Conservation (phyloP, 2,113 vertebrate genomes). For the Jaculus jaculus region DNA sequence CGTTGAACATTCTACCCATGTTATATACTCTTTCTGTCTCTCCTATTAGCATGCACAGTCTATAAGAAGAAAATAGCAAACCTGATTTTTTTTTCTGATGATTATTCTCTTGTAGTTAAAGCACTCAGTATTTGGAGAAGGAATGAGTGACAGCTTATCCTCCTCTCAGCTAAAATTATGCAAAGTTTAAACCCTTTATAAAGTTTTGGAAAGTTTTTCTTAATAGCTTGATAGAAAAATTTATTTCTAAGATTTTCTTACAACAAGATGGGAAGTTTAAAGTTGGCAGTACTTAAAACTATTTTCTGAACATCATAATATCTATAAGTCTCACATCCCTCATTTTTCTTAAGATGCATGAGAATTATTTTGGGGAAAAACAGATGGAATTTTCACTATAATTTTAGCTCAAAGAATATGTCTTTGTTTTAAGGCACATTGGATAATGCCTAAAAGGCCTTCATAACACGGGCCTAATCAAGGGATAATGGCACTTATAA, state of each 20-base stretch:
- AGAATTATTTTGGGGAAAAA: not conserved
- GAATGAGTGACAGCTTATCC: not conserved
- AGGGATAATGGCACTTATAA: constrained; percentile 80
- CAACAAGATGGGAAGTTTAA: not conserved
- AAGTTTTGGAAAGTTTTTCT: not conserved
- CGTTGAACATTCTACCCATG: not conserved
- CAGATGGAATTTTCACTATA: not conserved
- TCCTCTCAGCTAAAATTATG: not conserved
- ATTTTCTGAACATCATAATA: constrained; percentile 6
- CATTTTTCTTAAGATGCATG: not conserved
- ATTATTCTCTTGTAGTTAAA: not conserved
- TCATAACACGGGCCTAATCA: constrained; percentile 77
- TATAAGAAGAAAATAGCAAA: not conserved
- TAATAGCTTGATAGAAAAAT: not conserved
- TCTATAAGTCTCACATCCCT: not conserved
- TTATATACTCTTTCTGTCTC: not conserved
- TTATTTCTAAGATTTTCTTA: constrained; percentile 12
- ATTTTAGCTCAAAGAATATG: not conserved
- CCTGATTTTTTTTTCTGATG: not conserved
- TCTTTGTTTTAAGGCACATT: constrained; percentile 79
- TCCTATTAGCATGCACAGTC: not conserved
- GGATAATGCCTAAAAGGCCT: constrained; percentile 76
- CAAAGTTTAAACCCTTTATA: not conserved
- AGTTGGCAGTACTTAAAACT: not conserved
- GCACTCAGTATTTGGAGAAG: not conserved